phyloP scores from a whole-genome alignment of 2,888 invertebrate genomes.

The Dyspetes luteomarginatus region DNA sequence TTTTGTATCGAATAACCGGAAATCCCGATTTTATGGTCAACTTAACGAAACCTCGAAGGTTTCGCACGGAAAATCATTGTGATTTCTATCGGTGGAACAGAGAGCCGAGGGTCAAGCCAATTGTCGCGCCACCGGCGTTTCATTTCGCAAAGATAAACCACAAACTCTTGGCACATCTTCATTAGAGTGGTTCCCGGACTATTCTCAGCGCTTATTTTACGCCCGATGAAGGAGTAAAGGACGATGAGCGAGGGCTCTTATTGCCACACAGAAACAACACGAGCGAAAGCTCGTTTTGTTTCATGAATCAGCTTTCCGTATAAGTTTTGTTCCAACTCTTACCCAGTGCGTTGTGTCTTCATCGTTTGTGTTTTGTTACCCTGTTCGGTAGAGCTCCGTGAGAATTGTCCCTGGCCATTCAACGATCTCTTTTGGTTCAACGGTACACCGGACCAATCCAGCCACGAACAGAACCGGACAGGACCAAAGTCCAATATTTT shows the following conservation, averaged over 20 bases:
- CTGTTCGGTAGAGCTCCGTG: not conserved
- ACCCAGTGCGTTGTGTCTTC: constrained; percentile 35
- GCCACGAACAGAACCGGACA: not conserved
- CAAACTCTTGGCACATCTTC: constrained; percentile 81
- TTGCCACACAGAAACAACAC: constrained; percentile 78
- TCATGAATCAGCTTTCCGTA: constrained; percentile 49
- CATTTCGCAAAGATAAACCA: constrained; percentile 75
- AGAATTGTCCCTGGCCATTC: constrained; percentile 3
- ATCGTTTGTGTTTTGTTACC: constrained; percentile 37
- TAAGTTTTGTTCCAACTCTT: not conserved
- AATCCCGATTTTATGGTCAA: too few species aligned
- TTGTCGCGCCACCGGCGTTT: constrained; percentile 72
- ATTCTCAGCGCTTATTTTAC: constrained; percentile 69
- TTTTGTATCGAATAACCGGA: not conserved
- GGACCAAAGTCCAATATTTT: not conserved
- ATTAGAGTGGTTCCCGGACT: constrained; percentile 80
- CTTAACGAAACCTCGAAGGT: too few species aligned
- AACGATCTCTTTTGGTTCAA: constrained; percentile 9
- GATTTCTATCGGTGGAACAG: constrained; percentile 62
- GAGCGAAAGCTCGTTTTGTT: constrained; percentile 48
- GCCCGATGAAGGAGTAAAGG: constrained; percentile 9
- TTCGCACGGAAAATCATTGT: constrained; percentile 72
- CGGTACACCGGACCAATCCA: constrained; percentile 12
- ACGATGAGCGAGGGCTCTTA: constrained; percentile 67
- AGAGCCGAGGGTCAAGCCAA: constrained; percentile 73